Evolutionary conservation across 2,888 invertebrate genomes (phyloP), one percentile per base, ranked within the genome.

Genomic region (Thereva unica): DNA sequence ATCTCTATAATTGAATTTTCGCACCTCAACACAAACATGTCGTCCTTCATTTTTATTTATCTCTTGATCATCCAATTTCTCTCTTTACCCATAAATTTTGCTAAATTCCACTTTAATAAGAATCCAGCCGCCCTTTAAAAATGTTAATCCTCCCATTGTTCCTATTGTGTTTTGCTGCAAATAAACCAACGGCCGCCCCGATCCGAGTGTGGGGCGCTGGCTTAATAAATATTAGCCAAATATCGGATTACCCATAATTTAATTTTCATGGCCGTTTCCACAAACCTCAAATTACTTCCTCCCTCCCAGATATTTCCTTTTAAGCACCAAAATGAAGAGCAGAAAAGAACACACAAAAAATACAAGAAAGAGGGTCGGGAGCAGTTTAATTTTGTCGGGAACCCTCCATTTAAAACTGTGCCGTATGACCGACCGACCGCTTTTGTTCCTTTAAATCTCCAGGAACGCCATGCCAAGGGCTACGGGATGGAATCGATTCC

Each of bases 231-330:
- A 67, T 67, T 67, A 67, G 67, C 64, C 67, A 50, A 67, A 64
- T 64, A 67, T 67, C 67, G 64, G 64, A 67, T 67, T 64, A 67
- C 64, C 67, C 64, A 67, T 67, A 67, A 67, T 67, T 67, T 67
- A 67, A 64, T 67, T 67, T 67, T 67, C 67, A 67, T 67, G 64
- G 64, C 64, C 67, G 50, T 56, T 67, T 67, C 44, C 55, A 56
- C 50, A 67, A 67, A 67, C 67, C 67, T 64, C 67, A 67, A 67
- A 67, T 67, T 67, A 57, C 64, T 57, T 64, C 64, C 67, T 52
- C 54, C 44, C n/a, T 50, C 50, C 35, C 23, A 61, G 45, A 40
- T 50, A 12, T 50, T 23, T 40, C 47, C 44, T 34, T 8, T n/a
- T 61, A 6, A 40, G 49, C 57, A 44, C n/a, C 9, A 8, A 35